Evolutionary conservation across 2,888 invertebrate species (phyloP), one percentile per base, ranked within the genome.

Genomic region (Eupsilia transversa): DNA sequence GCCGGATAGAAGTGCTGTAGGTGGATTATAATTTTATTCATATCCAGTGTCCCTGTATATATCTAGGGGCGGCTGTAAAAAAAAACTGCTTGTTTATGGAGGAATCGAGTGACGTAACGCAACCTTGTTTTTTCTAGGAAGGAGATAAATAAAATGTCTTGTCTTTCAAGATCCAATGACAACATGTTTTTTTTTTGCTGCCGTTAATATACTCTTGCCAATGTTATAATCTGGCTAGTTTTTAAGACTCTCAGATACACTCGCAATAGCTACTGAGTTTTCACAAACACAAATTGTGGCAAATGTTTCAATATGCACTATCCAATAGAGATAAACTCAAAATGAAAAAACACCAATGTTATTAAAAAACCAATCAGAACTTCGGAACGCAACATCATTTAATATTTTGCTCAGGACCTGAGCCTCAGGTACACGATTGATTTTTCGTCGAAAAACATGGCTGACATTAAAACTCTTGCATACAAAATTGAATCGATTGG

Each of bases 1-100:
- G 73, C 73, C 82, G 79, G 82, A 80, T 83, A 79, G 80, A 80
- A 76, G 80, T 74, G 68, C 72, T 83, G 49, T 72, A 60, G 43
- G 69, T 59, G 66, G 67, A 74, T 75, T 52, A 76, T 84, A 80
- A 86, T 80, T 74, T 84, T 80, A 78, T 80, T 82, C 70, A 43
- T 71, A 72, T 70, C 52, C 20, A 65, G 81, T 80, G 69, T 54
- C 71, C 63, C 46, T 41, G 64, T 69, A 35, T 66, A 66, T 69
- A 59, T 63, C 69, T 67, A 64, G 46, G 63, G 79, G 79, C 30
- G 59, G 52, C 57, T 67, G 38, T 72, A 63, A 66, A 63, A 66
- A 46, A 75, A 77, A 81, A 71, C 43, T 49, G 20, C 30, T 17
- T 74, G n/a, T 35, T 63, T 70, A 52, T 75, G 30, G 41, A 66